phyloP scores from a whole-genome alignment of 1,140 invertebrate genomes.

The Ericerus pela region DNA sequence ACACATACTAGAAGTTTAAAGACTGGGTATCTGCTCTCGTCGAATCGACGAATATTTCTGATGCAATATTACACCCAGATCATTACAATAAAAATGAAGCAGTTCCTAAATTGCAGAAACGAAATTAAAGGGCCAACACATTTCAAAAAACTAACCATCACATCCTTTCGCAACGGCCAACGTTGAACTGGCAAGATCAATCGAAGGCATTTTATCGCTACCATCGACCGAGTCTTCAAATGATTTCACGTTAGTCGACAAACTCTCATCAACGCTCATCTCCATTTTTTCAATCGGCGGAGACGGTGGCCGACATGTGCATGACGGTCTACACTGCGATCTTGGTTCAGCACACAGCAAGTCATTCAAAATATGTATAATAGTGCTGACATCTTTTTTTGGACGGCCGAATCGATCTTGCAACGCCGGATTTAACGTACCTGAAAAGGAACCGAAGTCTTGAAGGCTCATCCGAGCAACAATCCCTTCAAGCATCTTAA shows the following conservation, averaged over 20 bases:
- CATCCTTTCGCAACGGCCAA: too few species aligned
- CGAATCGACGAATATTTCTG: too few species aligned
- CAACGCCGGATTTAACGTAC: constrained; percentile 81
- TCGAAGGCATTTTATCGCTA: background rate
- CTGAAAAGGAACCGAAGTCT: constrained; percentile 29
- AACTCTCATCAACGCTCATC: background rate
- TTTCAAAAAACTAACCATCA: too few species aligned
- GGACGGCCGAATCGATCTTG: constrained; percentile 81
- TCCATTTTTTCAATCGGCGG: constrained; percentile 15
- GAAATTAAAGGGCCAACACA: too few species aligned
- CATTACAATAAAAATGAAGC: too few species aligned
- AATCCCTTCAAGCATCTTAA: too few species aligned
- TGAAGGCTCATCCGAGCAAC: too few species aligned
- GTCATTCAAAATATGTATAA: constrained; percentile 90
- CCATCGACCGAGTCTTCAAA: background rate
- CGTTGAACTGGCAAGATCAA: background rate
- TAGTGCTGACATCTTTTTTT: constrained; percentile 80
- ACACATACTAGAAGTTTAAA: too few species aligned
- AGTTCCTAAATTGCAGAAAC: too few species aligned
- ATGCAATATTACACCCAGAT: too few species aligned
- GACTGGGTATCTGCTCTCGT: too few species aligned
- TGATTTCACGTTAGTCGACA: background rate
- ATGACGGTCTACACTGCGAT: constrained; percentile 39
- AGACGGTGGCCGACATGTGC: constrained; percentile 14
- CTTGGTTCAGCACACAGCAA: constrained; percentile 58